A percentile compares a stretch with the other conserved stretches of the same genome.
Evolutionary conservation across 1,140 invertebrate genomes (phyloP).

Genomic region (Ceratosolen solmsi): DNA sequence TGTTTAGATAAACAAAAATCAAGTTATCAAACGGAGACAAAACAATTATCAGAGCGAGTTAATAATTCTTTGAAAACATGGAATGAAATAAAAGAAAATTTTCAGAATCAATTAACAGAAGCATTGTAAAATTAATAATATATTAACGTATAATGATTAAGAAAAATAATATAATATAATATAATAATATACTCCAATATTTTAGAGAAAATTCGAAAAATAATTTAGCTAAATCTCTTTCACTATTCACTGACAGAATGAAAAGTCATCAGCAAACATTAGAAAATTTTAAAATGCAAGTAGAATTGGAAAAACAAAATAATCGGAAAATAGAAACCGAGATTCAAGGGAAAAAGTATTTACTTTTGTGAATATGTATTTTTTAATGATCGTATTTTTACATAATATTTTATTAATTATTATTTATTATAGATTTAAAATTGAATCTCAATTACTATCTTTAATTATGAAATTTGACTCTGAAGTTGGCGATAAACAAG

Average conservation of each 20-base stretch:
- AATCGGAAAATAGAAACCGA: slow-evolving; percentile 52
- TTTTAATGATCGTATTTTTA: not conserved
- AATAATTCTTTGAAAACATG: not conserved
- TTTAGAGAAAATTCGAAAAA: slow-evolving; percentile 32
- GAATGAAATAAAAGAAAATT: slow-evolving; percentile 29
- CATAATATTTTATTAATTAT: not conserved
- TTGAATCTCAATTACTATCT: slow-evolving; percentile 55
- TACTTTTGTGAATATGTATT: not conserved
- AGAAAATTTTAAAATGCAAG: slow-evolving; percentile 47
- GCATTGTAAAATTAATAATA: slow-evolving; percentile 6
- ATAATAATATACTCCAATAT: not conserved
- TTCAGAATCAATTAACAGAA: not conserved
- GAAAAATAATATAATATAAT: no score
- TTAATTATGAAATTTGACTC: slow-evolving; percentile 59
- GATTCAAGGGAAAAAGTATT: slow-evolving; percentile 56
- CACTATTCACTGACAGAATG: slow-evolving; percentile 13
- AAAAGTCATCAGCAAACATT: slow-evolving; percentile 24
- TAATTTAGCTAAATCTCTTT: not conserved
- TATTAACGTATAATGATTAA: not conserved
- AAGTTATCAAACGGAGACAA: slow-evolving; percentile 46
- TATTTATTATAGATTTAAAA: slow-evolving; percentile 57
- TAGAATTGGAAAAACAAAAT: slow-evolving; percentile 36
- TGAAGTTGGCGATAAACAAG: slow-evolving; percentile 56
- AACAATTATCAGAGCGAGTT: not conserved
- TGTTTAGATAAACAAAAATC: slow-evolving; percentile 53